Conservation (phyloP, 2,797 vertebrate genomes). For the Urophycis tenuis region DNA sequence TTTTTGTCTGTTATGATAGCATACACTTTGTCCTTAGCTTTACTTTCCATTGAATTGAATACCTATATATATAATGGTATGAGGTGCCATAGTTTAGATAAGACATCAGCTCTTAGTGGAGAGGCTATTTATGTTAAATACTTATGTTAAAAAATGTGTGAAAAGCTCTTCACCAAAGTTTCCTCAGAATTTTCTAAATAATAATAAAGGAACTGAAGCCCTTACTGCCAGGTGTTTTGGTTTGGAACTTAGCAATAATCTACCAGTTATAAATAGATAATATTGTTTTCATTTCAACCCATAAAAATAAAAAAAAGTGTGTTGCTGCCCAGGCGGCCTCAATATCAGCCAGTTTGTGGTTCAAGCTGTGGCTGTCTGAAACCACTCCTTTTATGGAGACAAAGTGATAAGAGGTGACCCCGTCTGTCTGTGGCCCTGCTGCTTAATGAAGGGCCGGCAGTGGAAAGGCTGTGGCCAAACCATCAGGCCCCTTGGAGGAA, state of each 20-base stretch:
- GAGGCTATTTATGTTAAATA: not conserved
- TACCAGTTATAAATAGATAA: not conserved
- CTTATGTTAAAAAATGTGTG: not conserved
- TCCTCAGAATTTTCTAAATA: not conserved
- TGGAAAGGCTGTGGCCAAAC: constrained; percentile 44
- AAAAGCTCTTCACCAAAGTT: not conserved
- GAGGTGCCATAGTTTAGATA: not conserved
- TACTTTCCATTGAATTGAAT: not conserved
- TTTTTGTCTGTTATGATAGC: not conserved
- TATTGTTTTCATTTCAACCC: constrained; percentile 6
- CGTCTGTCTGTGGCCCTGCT: constrained; percentile 24
- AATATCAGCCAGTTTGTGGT: constrained; percentile 24
- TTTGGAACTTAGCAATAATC: not conserved
- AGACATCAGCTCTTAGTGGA: constrained; percentile 2
- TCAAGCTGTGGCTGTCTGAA: constrained; percentile 37
- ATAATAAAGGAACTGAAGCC: constrained; percentile 6
- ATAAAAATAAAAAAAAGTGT: not conserved
- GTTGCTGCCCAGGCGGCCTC: constrained; percentile 9
- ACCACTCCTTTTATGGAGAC: constrained; percentile 57
- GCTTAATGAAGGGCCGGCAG: constrained; percentile 40
- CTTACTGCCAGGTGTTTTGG: constrained; percentile 37
- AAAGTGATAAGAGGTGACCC: constrained; percentile 3
- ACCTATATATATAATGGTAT: not conserved
- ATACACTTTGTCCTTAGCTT: not conserved
- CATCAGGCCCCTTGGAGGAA: too few relatives aligned